Evolutionary conservation across 2,797 vertebrate species (phyloP), one percentile per base, ranked within the genome.

Genomic region (Gymnodraco acuticeps): DNA sequence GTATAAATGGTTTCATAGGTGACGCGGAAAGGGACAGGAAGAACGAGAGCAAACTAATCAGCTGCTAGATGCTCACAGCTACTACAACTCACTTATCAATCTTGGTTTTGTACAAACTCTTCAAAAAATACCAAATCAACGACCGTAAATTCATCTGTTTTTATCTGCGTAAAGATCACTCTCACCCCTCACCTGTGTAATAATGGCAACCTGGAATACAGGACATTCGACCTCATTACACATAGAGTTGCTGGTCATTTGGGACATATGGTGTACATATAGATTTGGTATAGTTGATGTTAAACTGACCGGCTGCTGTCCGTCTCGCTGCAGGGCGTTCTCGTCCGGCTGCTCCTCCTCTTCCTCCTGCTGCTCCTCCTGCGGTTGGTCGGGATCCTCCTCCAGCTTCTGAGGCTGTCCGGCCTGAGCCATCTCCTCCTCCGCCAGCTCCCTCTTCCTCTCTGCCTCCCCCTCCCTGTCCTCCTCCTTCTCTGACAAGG

Each of bases 341-440:
- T 88, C 93, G 75, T 91, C 96, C 1, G 87, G 91, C 78, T 89
- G 90, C 74, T 93, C 92, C 9, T 88, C 93, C 1, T 94, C 94
- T 0, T 87, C 82, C 69, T 86, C 86, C 0, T 84, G 87, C 46
- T 87, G 90, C 60, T 94, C 95, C 10, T 96, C 95, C 1, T 93
- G 95, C 0, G 60, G 86, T 1, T 96, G 96, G 59, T 97, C 96
- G 0, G 95, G 95, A 0, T 98, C 97, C 68, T 98, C 97, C 73
- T 96, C 96, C 42, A 97, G 93, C 51, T 70, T 96, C 77, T 98
- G 95, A 2, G 96, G 96, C 88, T 96, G 95, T 43, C 97, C 97
- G 0, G 96, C 97, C 88, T 98, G 97, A 73, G 97, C 97, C 97
- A 98, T 97, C 59, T 96, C 96, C 81, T 98, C 97, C 88, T 98